These are phyloP conservation scores for Axea sp. DNA, from an alignment of 2,888 invertebrate genomes.

Conservation along the genomic window DNA sequence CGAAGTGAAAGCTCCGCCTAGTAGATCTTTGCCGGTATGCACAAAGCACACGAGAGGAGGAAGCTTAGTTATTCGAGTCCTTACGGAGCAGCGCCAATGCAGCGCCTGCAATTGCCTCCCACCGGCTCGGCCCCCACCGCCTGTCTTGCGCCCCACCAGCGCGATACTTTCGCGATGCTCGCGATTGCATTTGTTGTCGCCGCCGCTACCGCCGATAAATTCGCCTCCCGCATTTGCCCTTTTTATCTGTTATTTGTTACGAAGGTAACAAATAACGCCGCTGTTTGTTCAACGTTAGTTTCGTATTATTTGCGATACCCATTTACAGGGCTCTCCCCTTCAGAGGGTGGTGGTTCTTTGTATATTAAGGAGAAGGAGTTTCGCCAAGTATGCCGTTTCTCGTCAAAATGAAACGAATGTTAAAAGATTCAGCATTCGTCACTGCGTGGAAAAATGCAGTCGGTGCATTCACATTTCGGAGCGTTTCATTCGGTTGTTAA, in stretches of 20 bases:
- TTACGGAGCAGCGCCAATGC: slow-evolving; percentile 64
- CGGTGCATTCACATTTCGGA: too few relatives aligned
- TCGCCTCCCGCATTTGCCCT: slow-evolving; percentile 36
- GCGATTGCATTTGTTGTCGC: slow-evolving; percentile 53
- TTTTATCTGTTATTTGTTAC: slow-evolving; percentile 52
- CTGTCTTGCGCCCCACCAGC: slow-evolving; percentile 24
- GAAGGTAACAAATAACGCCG: slow-evolving; percentile 37
- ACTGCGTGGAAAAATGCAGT: too few relatives aligned
- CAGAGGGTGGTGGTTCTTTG: too few relatives aligned
- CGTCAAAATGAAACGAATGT: too few relatives aligned
- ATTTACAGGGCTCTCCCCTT: neutral
- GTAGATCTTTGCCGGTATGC: slow-evolving; percentile 48
- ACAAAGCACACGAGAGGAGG: slow-evolving; percentile 65
- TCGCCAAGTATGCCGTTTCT: too few relatives aligned
- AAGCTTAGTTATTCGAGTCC: slow-evolving; percentile 70
- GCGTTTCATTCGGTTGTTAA: too few relatives aligned
- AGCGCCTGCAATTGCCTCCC: slow-evolving; percentile 60
- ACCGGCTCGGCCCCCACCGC: slow-evolving; percentile 22
- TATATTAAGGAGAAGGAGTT: too few relatives aligned
- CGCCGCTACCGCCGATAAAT: slow-evolving; percentile 52
- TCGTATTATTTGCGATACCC: slow-evolving; percentile 31
- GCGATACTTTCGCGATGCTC: slow-evolving; percentile 27
- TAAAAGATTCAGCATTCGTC: too few relatives aligned
- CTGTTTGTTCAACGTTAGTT: slow-evolving; percentile 35
- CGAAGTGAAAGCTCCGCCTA: slow-evolving; percentile 62